These are phyloP conservation scores for Aphelenchoides fujianensis DNA, from an alignment of 1,140 invertebrate species.

Conservation along the genomic window DNA sequence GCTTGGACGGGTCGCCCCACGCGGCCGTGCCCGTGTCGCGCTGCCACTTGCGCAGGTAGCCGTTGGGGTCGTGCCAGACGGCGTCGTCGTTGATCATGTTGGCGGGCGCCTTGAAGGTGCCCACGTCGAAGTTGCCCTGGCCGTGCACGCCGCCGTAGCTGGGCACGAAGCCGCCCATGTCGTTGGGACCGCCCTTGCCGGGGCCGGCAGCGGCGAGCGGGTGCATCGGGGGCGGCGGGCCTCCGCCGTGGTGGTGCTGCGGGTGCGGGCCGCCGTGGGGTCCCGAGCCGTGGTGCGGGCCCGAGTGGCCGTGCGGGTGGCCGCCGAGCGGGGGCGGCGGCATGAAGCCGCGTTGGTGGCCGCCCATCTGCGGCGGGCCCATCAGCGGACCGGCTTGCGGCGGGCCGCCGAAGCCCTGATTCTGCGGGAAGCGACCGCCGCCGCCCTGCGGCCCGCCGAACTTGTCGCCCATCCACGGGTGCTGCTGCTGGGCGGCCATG, in stretches of 20 bases:
- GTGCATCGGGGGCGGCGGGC: background rate
- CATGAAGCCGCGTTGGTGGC: background rate
- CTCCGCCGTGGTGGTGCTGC: constrained; percentile 15
- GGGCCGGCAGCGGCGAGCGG: background rate
- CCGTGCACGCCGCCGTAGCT: background rate
- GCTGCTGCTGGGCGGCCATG: constrained; percentile 12
- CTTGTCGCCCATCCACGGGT: constrained; percentile 15
- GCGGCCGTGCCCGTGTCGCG: constrained; percentile 42
- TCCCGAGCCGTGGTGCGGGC: background rate
- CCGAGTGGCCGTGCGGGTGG: background rate
- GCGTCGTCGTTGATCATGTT: constrained; percentile 21
- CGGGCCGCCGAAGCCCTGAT: constrained; percentile 8
- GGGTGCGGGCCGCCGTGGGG: background rate
- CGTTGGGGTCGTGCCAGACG: constrained; percentile 37
- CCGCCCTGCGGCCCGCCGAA: constrained; percentile 6
- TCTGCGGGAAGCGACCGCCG: constrained; percentile 10
- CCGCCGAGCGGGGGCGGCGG: background rate
- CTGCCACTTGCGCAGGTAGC: constrained; percentile 42
- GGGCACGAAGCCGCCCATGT: background rate
- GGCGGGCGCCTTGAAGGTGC: constrained; percentile 20
- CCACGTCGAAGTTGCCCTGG: constrained; percentile 16
- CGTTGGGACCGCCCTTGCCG: background rate
- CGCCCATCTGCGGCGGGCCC: background rate
- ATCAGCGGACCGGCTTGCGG: constrained; percentile 6
- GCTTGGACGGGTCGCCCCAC: constrained; percentile 43